Evolutionary conservation across 2,797 vertebrate species (phyloP).

Genomic region (Propithecus deckenii): DNA sequence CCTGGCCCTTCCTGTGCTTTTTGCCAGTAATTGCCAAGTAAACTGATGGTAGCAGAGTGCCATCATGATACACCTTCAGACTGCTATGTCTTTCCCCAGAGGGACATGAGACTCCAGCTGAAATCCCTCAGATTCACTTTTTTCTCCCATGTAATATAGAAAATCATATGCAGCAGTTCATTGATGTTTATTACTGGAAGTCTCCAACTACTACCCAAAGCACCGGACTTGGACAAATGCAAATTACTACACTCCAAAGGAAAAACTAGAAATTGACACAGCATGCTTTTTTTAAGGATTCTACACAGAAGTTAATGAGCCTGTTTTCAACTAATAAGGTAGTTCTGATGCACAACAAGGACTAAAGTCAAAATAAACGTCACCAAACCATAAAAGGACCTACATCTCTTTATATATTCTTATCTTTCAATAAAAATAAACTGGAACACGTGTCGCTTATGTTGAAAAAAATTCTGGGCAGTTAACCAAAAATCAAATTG

Average conservation of each 20-base stretch:
- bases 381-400: constrained; percentile 42
- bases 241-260: constrained; percentile 14
- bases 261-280: constrained; percentile 15
- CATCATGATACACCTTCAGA: not conserved
- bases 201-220: not conserved
- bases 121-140: not conserved
- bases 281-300: not conserved
- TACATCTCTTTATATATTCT: not conserved
- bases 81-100: not conserved
- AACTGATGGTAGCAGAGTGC: not conserved
- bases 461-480: constrained; percentile 18
- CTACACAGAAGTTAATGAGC: not conserved
- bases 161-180: not conserved
- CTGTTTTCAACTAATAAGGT: constrained; percentile 32
- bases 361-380: constrained; percentile 44
- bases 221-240: not conserved
- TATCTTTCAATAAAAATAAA: constrained; percentile 65
- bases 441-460: not conserved
- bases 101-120: not conserved
- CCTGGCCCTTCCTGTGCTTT: not conserved
- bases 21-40: not conserved
- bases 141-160: not conserved
- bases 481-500: constrained; percentile 11
- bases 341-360: not conserved
- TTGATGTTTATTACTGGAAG: not conserved